A percentile compares a stretch with the other conserved stretches of the same genome.
phyloP scores from a whole-genome alignment of 35 echinoderm and acorn worm species.

The Heliocidaris tuberculata region DNA sequence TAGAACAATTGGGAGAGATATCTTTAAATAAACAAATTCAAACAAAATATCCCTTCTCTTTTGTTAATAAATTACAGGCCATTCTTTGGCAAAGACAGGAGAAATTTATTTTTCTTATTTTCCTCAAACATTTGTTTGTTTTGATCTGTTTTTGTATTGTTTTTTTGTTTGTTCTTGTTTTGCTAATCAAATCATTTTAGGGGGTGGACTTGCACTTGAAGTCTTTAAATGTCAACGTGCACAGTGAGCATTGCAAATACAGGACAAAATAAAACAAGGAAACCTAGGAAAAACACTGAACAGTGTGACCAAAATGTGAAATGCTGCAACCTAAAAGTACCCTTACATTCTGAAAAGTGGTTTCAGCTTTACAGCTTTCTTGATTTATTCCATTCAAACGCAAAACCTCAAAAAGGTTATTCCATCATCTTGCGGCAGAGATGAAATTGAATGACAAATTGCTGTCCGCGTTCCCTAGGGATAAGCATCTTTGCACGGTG shows the following conservation, averaged over 20 bases:
- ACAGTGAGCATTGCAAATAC: neutral
- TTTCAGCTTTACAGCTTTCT: neutral
- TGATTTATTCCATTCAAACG: neutral
- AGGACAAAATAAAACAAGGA: neutral
- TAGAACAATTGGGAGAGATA: too few species aligned
- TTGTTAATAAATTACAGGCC: too few species aligned
- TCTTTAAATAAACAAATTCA: too few species aligned
- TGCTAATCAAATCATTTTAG: too few species aligned
- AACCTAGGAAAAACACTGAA: neutral
- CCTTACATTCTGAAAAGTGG: neutral
- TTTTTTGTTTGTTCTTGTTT: too few species aligned
- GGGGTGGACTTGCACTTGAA: neutral
- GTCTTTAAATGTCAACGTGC: neutral
- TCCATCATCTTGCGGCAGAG: constrained; percentile 14
- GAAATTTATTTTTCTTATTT: too few species aligned
- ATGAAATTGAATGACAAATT: constrained; percentile 14
- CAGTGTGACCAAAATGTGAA: neutral
- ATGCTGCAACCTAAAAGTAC: neutral
- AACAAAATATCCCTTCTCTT: too few species aligned
- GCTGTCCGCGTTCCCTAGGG: neutral
- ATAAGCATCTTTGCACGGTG: neutral
- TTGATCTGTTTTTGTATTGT: too few species aligned
- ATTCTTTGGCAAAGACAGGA: too few species aligned
- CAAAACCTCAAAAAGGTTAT: neutral
- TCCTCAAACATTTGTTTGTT: too few species aligned